Base-by-base conservation (phyloP, 1,140 invertebrate genomes). In the Polypedilum vanderplanki region DNA sequence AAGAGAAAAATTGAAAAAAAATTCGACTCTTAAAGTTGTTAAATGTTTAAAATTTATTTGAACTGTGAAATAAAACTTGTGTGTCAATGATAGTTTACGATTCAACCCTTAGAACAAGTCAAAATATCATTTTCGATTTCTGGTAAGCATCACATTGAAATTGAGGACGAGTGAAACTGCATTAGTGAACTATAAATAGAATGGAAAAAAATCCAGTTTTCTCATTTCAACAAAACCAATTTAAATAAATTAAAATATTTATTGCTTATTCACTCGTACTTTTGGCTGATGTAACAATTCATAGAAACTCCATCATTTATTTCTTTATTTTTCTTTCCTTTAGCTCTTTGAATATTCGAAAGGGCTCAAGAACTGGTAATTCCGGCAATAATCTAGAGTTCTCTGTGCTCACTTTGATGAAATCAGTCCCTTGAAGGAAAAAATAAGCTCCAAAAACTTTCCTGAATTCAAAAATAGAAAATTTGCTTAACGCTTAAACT, bases 81-180 rank as follows among this genome's bases (percentile, higher is more conserved):
- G 65, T 70, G 65, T 70, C 65, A 70, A 70, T 70, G 65, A 70
- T 70, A 70, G 20, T 70, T 70, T 18, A 70, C 65, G 65, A 70
- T 70, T 70, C 65, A 18, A 5, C 65, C 18, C 65, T 70, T 70
- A 18, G 65, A 18, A 18, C 17, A 22, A 70, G 65, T 18, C 65
- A 70, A 70, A 70, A 70, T 20, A 20, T 20, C 65, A 70, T 70
- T 70, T 70, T 70, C 65, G 65, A 70, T 70, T 70, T 70, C 65
- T 70, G 65, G 65, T 70, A 70, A 70, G 65, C 46, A 57, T 57
- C 46, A 57, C 10, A 12, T 46, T 46, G 24, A 33, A 57, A 12
- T 46, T 46, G 24, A 33, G 24, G 24, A n/a, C 46, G 15, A 57
- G 46, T 57, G 46, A 33, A 33, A 33, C 5, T 57, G 41, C 41